Conservation (phyloP, 2,113 vertebrate species). For the Paratilapia polleni region DNA sequence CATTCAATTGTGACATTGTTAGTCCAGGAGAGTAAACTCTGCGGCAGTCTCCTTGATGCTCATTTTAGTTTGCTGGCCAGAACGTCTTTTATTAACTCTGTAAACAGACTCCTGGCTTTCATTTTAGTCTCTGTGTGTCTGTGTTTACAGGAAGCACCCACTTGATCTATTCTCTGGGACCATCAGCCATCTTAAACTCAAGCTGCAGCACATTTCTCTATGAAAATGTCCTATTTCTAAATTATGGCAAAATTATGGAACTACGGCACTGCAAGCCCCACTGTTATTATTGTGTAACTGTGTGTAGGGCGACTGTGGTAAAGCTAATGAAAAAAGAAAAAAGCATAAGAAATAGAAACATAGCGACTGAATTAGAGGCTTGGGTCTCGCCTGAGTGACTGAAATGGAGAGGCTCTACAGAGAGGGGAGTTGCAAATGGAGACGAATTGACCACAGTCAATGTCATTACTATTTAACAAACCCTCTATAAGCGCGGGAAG, state of each 20-base stretch:
- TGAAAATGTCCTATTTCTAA: background rate
- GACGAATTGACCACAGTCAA: slow-evolving; percentile 45
- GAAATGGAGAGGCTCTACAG: slow-evolving; percentile 40
- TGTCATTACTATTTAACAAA: slow-evolving; percentile 68
- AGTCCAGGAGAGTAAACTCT: slow-evolving; percentile 35
- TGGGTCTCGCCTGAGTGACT: slow-evolving; percentile 29
- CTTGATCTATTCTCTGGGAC: background rate
- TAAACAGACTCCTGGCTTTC: slow-evolving; percentile 48
- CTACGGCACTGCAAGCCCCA: background rate
- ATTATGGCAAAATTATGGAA: background rate
- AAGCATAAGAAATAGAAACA: background rate
- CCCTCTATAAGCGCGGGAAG: slow-evolving; percentile 26
- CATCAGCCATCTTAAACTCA: slow-evolving; percentile 48
- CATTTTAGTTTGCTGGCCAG: slow-evolving; percentile 39
- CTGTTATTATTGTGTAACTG: background rate
- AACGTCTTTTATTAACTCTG: slow-evolving; percentile 62
- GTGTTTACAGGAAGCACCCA: background rate
- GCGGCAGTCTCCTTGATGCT: slow-evolving; percentile 44
- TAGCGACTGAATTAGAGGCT: slow-evolving; percentile 20
- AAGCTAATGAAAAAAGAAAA: background rate
- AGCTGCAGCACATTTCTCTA: background rate
- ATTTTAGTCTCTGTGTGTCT: slow-evolving; percentile 19
- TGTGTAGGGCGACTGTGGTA: background rate
- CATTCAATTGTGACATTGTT: slow-evolving; percentile 37
- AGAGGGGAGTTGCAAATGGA: slow-evolving; percentile 33